These are phyloP conservation scores for Protonemura montana DNA, from an alignment of 2,888 invertebrate genomes.

Conservation along the genomic window DNA sequence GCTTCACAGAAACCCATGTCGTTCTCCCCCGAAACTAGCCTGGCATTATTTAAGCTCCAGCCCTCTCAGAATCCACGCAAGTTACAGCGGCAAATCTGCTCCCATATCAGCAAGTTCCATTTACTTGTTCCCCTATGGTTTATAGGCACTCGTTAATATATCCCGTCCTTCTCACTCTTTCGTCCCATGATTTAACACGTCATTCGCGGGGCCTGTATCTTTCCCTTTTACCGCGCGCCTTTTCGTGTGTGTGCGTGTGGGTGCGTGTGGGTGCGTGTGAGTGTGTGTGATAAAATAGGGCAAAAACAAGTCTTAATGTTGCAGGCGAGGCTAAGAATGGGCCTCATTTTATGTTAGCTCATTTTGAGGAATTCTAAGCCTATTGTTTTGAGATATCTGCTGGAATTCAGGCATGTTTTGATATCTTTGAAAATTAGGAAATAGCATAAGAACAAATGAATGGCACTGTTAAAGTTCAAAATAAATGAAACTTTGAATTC, in stretches of 20 bases:
- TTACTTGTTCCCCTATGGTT: not conserved
- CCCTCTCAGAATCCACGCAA: not conserved
- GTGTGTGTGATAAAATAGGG: not conserved
- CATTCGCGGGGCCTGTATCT: not conserved
- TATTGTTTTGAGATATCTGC: not conserved
- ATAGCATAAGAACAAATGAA: no score
- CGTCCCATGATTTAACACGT: not conserved
- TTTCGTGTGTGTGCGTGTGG: no score
- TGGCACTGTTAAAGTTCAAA: no score
- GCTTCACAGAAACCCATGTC: not conserved
- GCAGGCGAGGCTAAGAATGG: not conserved
- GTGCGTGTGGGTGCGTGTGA: not conserved
- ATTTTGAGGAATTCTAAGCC: not conserved
- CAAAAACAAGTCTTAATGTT: not conserved
- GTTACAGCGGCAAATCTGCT: not conserved
- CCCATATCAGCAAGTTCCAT: slow-evolving; percentile 12
- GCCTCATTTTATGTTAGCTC: not conserved
- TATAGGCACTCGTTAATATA: not conserved
- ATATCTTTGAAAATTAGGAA: not conserved
- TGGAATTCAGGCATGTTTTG: not conserved
- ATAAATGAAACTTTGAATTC: no score
- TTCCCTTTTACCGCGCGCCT: no score
- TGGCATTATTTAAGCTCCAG: not conserved
- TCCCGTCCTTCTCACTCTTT: not conserved
- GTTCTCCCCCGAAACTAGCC: not conserved